Evolutionary conservation across 2,797 vertebrate species (phyloP), one percentile per base, ranked within the genome.

Genomic region (Buceros bicornis): DNA sequence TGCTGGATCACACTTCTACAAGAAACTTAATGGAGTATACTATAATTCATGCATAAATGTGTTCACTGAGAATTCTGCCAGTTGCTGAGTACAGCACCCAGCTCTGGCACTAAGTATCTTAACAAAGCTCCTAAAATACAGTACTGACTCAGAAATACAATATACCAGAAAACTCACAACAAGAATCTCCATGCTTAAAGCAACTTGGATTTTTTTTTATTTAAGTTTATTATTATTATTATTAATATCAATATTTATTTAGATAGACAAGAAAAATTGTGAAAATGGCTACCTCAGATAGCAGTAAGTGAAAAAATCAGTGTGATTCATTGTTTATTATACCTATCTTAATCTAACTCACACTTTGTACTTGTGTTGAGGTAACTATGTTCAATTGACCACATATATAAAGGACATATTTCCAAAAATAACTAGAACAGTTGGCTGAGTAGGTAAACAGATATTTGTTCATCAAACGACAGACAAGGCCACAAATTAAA

Each of bases 401-500:
- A 33, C 47, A 45, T 6, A 69, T 7, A 40, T 73, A 83, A 86
- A 89, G 29, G 28, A 61, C 10, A 10, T 33, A 69, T 82, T 90
- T 84, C 74, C 16, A 78, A 79, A 90, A 92, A 54, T 47, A 83
- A 6, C 40, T 72, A 18, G 1, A 79, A 72, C 9, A 56, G 25
- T 86, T 84, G 6, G 33, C 58, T 80, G 3, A 47, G 5, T 31
- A 87, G 4, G 43, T 82, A 93, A 89, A 67, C 72, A 82, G 85
- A 83, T 87, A 90, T 82, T 79, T 72, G 22, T 76, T 47, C 54
- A 87, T 79, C 71, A 93, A 93, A 92, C 11, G 21, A 73, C 62
- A 89, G 62, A 79, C 35, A 73, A 92, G 60, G 25, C 45, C 62
- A 89, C 50, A 87, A 73, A 96, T 82, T 82, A 89, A 90, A 84